Base-by-base conservation (phyloP, 2,888 invertebrate species). In the Mimas tiliae region DNA sequence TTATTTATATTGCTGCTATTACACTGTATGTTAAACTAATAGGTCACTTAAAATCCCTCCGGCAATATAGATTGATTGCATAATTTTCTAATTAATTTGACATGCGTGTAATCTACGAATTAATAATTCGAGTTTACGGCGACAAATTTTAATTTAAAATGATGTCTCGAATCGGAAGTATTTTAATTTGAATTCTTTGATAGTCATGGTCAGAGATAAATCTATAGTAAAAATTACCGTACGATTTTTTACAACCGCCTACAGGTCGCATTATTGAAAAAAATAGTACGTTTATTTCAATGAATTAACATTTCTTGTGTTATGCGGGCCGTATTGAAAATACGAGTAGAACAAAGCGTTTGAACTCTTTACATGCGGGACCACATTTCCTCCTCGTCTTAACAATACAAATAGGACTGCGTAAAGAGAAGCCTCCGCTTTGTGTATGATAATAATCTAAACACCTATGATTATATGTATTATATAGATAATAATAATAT, bases 11-110 rank as follows among this genome's bases (percentile, higher is more conserved):
- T 58, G 42, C 19, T 42, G 38, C 11, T 19, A 6, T 38, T 12
- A 16, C 9, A 19, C 19, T 19, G 6, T 19, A 50, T 19, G 19
- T 42, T 38, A 38, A 58, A 42, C 42, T 38, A 38, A 58, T 58
- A 42, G 19, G 58, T 38, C 58, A 58, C 42, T 42, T 58, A 38
- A 19, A 42, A 42, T 38, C 19, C 19, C 42, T 38, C 19, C 58
- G 42, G 19, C 9, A 38, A 58, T 38, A 19, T 19, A 38, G 38
- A 38, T 42, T 38, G 38, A 19, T 58, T 58, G 38, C 58, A 58
- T 42, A 58, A 58, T 58, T 58, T 58, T 42, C 58, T 58, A 42
- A 42, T 58, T 42, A 58, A 58, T 58, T 58, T 38, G 58, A 58
- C 58, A 58, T 38, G 38, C 58, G 58, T 19, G 58, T 58, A 42